Evolutionary conservation across 1,140 invertebrate species (phyloP).

Genomic region (Brachionus rotundiformis): DNA sequence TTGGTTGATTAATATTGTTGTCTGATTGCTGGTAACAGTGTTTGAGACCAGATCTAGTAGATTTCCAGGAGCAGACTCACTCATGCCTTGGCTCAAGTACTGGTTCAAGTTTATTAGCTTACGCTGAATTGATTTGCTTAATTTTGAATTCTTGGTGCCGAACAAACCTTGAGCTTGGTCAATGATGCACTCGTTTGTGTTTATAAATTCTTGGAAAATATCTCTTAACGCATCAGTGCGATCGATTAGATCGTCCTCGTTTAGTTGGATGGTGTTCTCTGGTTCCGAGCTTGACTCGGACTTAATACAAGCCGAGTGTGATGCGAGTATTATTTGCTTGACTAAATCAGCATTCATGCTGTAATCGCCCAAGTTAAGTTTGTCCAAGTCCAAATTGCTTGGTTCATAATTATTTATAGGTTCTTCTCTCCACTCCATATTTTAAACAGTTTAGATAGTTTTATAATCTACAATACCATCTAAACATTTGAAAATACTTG

Average conservation of each 20-base stretch:
- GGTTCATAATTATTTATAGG: background rate
- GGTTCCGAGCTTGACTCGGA: background rate
- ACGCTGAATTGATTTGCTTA: slow-evolving; percentile 47
- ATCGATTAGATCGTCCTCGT: slow-evolving; percentile 49
- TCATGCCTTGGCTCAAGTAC: background rate
- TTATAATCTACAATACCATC: no score
- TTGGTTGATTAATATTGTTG: background rate
- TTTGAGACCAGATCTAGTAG: background rate
- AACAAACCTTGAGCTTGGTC: slow-evolving; percentile 19
- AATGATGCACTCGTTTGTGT: slow-evolving; percentile 39
- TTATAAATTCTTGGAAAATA: slow-evolving; percentile 10
- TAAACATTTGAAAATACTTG: background rate
- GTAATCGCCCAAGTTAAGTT: background rate
- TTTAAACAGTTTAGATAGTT: no score
- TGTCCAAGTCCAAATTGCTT: background rate
- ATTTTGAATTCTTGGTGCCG: slow-evolving; percentile 4
- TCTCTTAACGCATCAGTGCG: background rate
- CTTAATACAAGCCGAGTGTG: slow-evolving; percentile 14
- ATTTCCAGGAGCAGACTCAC: background rate
- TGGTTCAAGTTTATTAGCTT: slow-evolving; percentile 42
- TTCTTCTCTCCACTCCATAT: background rate
- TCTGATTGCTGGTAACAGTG: background rate
- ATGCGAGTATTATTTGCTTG: background rate
- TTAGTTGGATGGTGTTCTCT: slow-evolving; percentile 18
- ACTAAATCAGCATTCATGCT: slow-evolving; percentile 20